phyloP scores from a whole-genome alignment of 2,888 invertebrate genomes.

The Nephrotoma flavescens region DNA sequence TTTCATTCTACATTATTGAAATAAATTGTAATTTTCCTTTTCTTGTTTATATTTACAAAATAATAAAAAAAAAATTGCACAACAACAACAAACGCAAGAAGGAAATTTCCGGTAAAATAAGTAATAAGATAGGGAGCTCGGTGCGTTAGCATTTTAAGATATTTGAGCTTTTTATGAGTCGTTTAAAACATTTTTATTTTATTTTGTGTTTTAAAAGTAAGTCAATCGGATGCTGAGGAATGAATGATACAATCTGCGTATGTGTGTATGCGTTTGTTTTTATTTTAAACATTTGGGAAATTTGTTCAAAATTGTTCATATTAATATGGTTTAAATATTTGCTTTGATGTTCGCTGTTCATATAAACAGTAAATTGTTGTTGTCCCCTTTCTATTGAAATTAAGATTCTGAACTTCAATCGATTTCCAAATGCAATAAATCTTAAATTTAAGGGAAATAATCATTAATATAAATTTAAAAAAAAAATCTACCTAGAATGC shows the following conservation, averaged over 20 bases:
- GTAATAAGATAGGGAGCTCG: not conserved
- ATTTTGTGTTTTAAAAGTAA: not conserved
- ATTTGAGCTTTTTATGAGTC: not conserved
- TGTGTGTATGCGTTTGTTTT: not conserved
- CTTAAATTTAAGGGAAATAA: no score
- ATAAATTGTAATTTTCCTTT: not conserved
- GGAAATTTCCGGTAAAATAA: not conserved
- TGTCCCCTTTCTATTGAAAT: not conserved
- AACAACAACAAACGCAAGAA: not conserved
- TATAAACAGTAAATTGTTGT: not conserved
- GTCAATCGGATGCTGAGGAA: not conserved
- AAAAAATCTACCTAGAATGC: no score
- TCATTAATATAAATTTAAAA: no score
- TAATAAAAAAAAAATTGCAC: not conserved
- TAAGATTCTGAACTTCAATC: not conserved
- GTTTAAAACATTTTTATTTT: not conserved
- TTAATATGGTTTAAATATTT: not conserved
- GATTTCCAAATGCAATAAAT: not conserved
- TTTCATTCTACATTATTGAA: not conserved
- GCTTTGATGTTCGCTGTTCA: not conserved
- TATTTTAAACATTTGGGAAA: not conserved
- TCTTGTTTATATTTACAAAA: not conserved
- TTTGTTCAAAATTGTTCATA: not conserved
- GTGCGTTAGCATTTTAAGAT: not conserved
- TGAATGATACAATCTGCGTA: not conserved